Base-by-base conservation (phyloP, 2,113 vertebrate species). In the Callipepla squamata region DNA sequence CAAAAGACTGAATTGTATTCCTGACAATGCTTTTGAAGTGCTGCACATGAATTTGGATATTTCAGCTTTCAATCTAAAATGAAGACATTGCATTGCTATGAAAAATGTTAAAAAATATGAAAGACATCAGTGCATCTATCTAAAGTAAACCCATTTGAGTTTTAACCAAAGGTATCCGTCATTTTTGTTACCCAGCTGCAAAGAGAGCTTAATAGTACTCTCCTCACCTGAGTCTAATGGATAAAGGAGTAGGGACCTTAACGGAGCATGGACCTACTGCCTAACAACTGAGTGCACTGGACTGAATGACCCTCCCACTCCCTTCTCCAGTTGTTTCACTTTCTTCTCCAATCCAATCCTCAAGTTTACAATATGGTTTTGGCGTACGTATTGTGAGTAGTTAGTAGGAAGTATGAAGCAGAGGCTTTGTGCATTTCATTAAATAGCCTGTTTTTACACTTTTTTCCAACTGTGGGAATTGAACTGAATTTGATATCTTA, bases 261-360 rank as follows among this genome's bases (percentile, higher is more conserved):
- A 53, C 14, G 8, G 26, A 53, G 51, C 25, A 16, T 14, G 14
- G 14, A 53, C 25, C 50, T 51, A 51, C 25, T 28, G 9, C 26
- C 51, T 44, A 19, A 34, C 5, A n/a, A 50, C 23, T 19, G 8
- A 9, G 6, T 0, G 0, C 15, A 22, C 3, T 40, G 40, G 23
- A 2, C 11, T 40, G 40, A 40, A 40, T 40, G 40, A 14, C 5
- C 10, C 40, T 61, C 18, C 22, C 57, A 18, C 30, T 83, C 23
- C n/a, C 16, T 62, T 90, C 42, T 74, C 26, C 42, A 7, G 48
- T 74, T 12, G 51, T 44, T 23, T 3, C 3, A 3, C 10, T 73
- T 26, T 13, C n/a, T 87, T 66, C 26, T 50, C 16, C 4, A 47
- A 13, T 7, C 21, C 48, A 79, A 32, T 19, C 5, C 17, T 38